Evolutionary conservation across 2,888 invertebrate species (phyloP).

Genomic region (Cyclophora albipunctata): DNA sequence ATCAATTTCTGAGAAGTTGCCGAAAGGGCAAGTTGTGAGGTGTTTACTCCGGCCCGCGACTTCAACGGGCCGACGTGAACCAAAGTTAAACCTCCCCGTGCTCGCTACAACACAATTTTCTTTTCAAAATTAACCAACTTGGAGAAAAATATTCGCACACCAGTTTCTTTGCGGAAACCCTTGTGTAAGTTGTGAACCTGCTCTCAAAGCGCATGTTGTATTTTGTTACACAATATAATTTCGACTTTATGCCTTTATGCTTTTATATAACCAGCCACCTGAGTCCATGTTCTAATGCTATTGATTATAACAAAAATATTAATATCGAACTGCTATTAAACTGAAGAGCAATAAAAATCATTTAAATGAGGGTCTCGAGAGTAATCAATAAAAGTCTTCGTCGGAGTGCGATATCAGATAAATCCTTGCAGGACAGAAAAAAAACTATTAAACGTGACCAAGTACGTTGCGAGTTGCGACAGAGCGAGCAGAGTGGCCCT

Average conservation of each 20-base stretch:
- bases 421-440: constrained; percentile 49
- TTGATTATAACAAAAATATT: no score
- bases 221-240: constrained; percentile 26
- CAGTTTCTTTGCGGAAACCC: constrained; percentile 39
- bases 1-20: constrained; percentile 63
- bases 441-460: constrained; percentile 69
- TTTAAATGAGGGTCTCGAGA: neutral
- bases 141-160: constrained; percentile 48
- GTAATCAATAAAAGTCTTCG: no score
- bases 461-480: constrained; percentile 65
- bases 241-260: neutral
- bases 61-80: constrained; percentile 38
- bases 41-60: constrained; percentile 48
- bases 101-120: constrained; percentile 37
- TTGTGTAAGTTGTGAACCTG: constrained; percentile 31
- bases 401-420: constrained; percentile 15
- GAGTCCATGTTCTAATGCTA: no score
- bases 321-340: no score
- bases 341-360: constrained; percentile 15
- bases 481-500: constrained; percentile 55
- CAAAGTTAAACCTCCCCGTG: constrained; percentile 44
- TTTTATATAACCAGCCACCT: no score
- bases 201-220: constrained; percentile 30
- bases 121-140: constrained; percentile 58
- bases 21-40: constrained; percentile 57